Evolutionary conservation across 2,797 vertebrate species (phyloP).

Genomic region (Silurus aristotelis): DNA sequence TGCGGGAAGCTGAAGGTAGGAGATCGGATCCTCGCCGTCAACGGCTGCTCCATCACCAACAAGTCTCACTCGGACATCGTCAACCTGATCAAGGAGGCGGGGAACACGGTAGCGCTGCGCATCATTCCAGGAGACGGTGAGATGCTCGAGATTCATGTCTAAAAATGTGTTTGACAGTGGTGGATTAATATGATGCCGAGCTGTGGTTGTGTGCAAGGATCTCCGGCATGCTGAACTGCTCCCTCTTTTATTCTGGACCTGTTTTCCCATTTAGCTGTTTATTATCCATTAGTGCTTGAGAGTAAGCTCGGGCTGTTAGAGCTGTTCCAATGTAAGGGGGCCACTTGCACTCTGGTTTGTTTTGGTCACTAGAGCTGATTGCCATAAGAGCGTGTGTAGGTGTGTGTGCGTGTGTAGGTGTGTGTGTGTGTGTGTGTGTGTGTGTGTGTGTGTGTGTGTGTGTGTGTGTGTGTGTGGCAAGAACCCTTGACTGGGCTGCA

Average conservation of each 20-base stretch:
- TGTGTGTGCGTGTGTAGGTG: constrained; percentile 31
- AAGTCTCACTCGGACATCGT: constrained; percentile 99
- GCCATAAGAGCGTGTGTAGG: constrained; percentile 27
- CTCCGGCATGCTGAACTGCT: not conserved
- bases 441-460: constrained; percentile 31
- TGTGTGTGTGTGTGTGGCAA: constrained; percentile 20
- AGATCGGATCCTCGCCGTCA: constrained; percentile 97
- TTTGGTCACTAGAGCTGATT: not conserved
- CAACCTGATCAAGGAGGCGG: constrained; percentile 99
- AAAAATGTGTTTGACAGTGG: too few species aligned
- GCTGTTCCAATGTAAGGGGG: not conserved
- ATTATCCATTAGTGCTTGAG: not conserved
- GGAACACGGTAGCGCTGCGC: constrained; percentile 97
- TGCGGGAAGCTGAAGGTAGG: constrained; percentile 98
- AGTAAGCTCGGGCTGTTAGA: not conserved
- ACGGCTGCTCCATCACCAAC: constrained; percentile 97
- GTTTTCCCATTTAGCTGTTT: constrained; percentile 9
- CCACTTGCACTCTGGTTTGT: constrained; percentile 11
- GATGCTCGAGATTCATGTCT: constrained; percentile 29
- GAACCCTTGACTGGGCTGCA: constrained; percentile 20
- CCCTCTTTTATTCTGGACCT: not conserved
- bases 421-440: constrained; percentile 10
- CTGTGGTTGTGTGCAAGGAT: not conserved
- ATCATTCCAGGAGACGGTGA: constrained; percentile 99
- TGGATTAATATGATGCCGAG: too few species aligned